Conservation (phyloP, 2,888 invertebrate genomes). For the Trypoxylon attenuatum region DNA sequence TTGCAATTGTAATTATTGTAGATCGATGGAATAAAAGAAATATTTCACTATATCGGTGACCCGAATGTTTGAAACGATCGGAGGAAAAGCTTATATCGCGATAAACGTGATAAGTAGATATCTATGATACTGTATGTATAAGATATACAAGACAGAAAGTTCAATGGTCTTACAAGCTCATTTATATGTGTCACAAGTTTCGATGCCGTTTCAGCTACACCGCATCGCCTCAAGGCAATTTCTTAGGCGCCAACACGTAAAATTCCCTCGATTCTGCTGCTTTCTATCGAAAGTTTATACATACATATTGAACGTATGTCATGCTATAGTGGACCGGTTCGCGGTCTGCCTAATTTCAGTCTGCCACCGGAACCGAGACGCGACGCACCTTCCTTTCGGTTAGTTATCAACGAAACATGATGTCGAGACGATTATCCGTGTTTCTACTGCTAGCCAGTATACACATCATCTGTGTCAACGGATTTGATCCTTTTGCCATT, state of each 20-base stretch:
- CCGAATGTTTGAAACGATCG: neutral
- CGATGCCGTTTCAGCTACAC: neutral
- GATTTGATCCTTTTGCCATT: no score
- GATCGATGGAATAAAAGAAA: slow-evolving; percentile 38
- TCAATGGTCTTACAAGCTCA: neutral
- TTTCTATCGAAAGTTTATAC: slow-evolving; percentile 63
- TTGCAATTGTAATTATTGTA: slow-evolving; percentile 58
- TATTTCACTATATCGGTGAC: neutral
- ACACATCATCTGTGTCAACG: neutral
- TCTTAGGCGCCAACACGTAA: neutral
- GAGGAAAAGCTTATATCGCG: neutral
- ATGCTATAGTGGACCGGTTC: slow-evolving; percentile 17
- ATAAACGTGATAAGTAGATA: neutral
- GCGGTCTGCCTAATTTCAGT: slow-evolving; percentile 56
- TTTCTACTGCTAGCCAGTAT: slow-evolving; percentile 3
- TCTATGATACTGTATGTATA: neutral
- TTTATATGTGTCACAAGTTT: neutral
- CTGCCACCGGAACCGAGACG: slow-evolving; percentile 34
- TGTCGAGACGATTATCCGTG: slow-evolving; percentile 10
- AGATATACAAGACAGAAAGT: neutral
- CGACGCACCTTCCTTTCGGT: slow-evolving; percentile 36
- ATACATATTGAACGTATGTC: slow-evolving; percentile 58
- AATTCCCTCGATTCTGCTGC: slow-evolving; percentile 11
- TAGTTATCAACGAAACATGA: slow-evolving; percentile 25
- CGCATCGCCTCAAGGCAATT: neutral